Evolutionary conservation across 2,888 invertebrate genomes (phyloP), one percentile per base, ranked within the genome.

Genomic region (Ichneumon xanthorius): DNA sequence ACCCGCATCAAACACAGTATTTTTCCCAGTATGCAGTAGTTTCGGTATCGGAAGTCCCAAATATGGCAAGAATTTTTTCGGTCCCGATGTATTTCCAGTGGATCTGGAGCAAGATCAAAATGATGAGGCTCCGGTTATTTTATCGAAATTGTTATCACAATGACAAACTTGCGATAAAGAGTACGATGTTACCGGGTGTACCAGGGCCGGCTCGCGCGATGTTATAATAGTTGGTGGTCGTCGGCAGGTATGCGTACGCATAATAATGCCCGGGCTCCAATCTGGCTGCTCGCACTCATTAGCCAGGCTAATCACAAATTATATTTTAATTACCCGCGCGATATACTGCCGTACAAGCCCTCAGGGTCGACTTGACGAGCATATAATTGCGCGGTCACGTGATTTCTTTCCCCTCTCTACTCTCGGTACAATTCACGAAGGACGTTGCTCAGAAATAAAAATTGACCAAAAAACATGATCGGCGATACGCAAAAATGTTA

Each of bases 261-360:
- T 84, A 75, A 86, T 82, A 80, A 84, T 75, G 67, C 48, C n/a
- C 63, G 82, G 53, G 48, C 72, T 82, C 67, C 88, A 89, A 91
- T 91, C 89, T 90, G 88, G 86, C 82, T 86, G 89, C 89, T 90
- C 89, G 89, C 87, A 88, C 90, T 91, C 90, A 90, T 92, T 91
- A 91, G 88, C 88, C 86, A 87, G 86, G 85, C 89, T 91, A 91
- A 91, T 91, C 91, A 88, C 89, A 90, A 92, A 91, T 91, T 92
- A 90, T 91, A 90, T 91, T 91, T 92, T 91, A 92, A 92, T 91
- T 91, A 90, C 88, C 83, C 85, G 68, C 83, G 84, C 89, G 89
- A 90, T 91, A 89, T 78, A 88, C 87, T 86, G 78, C 80, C 78
- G 40, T 67, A 71, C 82, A 58, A 67, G 82, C 80, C 87, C 87